Percentiles rank a stretch among this genome's conserved stretches.
Evolutionary conservation across 2,797 vertebrate species (phyloP).

Genomic region (Coluber constrictor): DNA sequence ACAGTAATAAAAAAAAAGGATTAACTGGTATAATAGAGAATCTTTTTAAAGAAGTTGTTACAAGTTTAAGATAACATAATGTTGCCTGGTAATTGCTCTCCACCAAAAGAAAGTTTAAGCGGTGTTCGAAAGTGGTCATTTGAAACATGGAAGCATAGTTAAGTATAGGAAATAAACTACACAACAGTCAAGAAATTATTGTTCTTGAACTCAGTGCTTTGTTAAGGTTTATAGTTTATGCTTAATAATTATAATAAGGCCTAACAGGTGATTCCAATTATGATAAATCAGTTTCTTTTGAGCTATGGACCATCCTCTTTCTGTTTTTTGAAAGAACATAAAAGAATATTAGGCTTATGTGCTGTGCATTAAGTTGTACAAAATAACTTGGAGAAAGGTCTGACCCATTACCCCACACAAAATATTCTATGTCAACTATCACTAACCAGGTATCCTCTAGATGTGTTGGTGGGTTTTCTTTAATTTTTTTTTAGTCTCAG

Average conservation of each 20-base stretch:
- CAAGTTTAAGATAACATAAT: conserved; percentile 7
- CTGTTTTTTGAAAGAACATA: not conserved
- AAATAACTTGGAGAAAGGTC: not conserved
- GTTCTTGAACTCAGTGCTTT: conserved; percentile 21
- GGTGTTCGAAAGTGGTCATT: not conserved
- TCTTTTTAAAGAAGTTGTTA: not conserved
- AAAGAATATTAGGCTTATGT: not conserved
- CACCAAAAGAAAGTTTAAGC: not conserved
- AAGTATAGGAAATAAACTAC: conserved; percentile 16
- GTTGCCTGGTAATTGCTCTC: conserved; percentile 2
- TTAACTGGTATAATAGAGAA: not conserved
- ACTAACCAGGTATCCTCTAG: not conserved
- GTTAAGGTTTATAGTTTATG: not conserved
- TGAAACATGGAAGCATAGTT: conserved; percentile 10
- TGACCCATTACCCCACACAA: not conserved
- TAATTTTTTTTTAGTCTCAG: not conserved
- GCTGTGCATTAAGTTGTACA: not conserved
- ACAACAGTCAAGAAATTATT: not conserved
- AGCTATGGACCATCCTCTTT: not conserved
- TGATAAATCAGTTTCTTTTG: not conserved
- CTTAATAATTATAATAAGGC: not conserved
- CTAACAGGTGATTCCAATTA: not conserved
- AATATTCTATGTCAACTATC: not conserved
- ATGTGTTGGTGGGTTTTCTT: not conserved
- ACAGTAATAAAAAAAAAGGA: not conserved